Base-by-base conservation (phyloP, 2,797 vertebrate species). In the Ptychobarbus kaznakovi region DNA sequence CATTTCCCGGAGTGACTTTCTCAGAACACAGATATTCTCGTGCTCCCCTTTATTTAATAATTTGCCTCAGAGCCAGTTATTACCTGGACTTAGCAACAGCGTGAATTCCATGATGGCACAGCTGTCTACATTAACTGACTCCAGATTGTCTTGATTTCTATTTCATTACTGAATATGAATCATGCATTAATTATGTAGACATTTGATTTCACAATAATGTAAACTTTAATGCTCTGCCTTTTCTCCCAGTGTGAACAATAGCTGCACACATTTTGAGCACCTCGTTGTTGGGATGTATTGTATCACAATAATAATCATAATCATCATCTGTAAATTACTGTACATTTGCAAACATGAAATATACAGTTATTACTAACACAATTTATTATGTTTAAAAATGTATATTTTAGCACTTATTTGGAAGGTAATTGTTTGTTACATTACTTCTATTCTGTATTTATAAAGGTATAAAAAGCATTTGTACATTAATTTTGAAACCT, bases 21-120 rank as follows among this genome's bases (percentile, higher is more conserved):
- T 72, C n/a, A 65, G 75, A 85, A 79, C 82, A 25, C 25, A 49
- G 40, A 73, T 74, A 22, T 74, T 82, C 40, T 63, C 18, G 25
- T 49, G 12, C 16, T 49, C 18, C 18, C 6, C 13, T 63, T 66
- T n/a, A 22, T 22, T 63, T 58, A 82, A 56, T 56, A 7, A 74
- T 61, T 51, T 83, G 56, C 40, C 25, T 49, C 28, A 49, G 18
- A 16, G 70, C 56, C 42, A 82, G 6, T 72, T 61, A 46, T 46
- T 73, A 73, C 38, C 25, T 61, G 38, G 35, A n/a, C 18, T 74
- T 40, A 46, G 35, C 53, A 58, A 81, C 53, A 49, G 40, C 20
- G 6, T 74, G 70, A 74, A 22, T 83, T 66, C 44, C 9, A 66
- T 76, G 44, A 51, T 28, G n/a, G 20, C 56, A 22, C 53, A 66